These are phyloP conservation scores for Drosophila funebris DNA, from an alignment of 1,140 invertebrate species.

Conservation along the genomic window DNA sequence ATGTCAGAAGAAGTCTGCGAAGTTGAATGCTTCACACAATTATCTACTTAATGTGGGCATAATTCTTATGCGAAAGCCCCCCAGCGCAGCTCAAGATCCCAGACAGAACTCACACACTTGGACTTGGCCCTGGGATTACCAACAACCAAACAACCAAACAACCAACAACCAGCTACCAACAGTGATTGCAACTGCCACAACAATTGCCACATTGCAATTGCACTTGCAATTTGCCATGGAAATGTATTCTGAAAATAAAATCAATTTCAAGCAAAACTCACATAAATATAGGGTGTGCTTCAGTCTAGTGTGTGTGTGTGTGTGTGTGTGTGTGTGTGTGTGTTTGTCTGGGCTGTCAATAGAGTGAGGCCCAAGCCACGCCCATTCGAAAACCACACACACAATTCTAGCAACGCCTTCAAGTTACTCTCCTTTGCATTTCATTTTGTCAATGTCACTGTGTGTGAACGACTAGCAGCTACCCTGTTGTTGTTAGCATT, in stretches of 20 bases:
- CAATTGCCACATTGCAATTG: not conserved
- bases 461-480: not conserved
- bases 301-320: not conserved
- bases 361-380: not conserved
- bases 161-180: not conserved
- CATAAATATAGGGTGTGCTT: slow-evolving; percentile 16
- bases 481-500: too few relatives aligned
- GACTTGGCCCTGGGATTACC: slow-evolving; percentile 34
- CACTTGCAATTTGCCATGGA: slow-evolving; percentile 8
- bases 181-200: not conserved
- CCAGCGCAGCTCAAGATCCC: slow-evolving; percentile 3
- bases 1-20: not conserved
- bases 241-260: slow-evolving; percentile 20
- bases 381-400: not conserved
- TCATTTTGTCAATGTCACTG: too few relatives aligned
- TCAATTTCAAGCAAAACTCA: slow-evolving; percentile 18
- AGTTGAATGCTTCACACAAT: slow-evolving; percentile 59
- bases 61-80: slow-evolving; percentile 61
- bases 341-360: slow-evolving; percentile 13
- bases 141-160: not conserved
- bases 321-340: slow-evolving; percentile 3
- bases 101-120: slow-evolving; percentile 45
- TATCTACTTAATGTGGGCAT: slow-evolving; percentile 49
- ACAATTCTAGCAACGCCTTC: not conserved
- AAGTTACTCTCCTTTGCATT: not conserved